These are phyloP conservation scores for Catostomus latipinnis DNA, from an alignment of 2,797 vertebrate genomes.

Conservation along the genomic window DNA sequence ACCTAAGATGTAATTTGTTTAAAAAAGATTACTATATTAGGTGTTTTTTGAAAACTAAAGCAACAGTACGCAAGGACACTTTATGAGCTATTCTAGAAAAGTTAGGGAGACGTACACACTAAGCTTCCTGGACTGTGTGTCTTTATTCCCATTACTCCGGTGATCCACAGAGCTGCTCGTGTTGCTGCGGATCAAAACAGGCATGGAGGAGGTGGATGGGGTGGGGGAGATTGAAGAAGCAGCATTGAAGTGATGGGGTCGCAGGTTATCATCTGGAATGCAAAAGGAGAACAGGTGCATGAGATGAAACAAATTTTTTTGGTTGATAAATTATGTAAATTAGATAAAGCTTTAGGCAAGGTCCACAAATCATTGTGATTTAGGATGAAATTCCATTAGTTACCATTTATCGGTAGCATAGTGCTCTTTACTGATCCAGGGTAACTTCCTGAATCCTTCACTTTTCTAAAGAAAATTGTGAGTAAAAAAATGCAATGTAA, in stretches of 20 bases:
- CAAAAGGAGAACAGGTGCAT: slow-evolving; percentile 22
- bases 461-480: slow-evolving; percentile 67
- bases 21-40: background rate
- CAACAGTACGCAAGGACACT: background rate
- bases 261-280: slow-evolving; percentile 83
- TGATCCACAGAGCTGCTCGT: slow-evolving; percentile 78
- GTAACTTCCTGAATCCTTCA: slow-evolving; percentile 71
- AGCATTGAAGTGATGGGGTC: slow-evolving; percentile 74
- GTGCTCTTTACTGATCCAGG: slow-evolving; percentile 71
- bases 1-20: background rate
- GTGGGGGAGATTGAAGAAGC: slow-evolving; percentile 63
- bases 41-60: background rate
- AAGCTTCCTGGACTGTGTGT: slow-evolving; percentile 85
- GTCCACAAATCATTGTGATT: background rate
- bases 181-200: slow-evolving; percentile 79
- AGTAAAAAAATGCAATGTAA: background rate
- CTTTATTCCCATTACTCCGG: slow-evolving; percentile 82
- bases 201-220: slow-evolving; percentile 74
- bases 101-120: slow-evolving; percentile 79
- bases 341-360: background rate
- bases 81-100: background rate
- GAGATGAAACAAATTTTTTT: background rate
- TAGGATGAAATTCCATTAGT: background rate
- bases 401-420: slow-evolving; percentile 73
- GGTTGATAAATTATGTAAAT: no score